These are phyloP conservation scores for Muscicapa comitata DNA, from an alignment of 2,797 vertebrate genomes.

Conservation along the genomic window DNA sequence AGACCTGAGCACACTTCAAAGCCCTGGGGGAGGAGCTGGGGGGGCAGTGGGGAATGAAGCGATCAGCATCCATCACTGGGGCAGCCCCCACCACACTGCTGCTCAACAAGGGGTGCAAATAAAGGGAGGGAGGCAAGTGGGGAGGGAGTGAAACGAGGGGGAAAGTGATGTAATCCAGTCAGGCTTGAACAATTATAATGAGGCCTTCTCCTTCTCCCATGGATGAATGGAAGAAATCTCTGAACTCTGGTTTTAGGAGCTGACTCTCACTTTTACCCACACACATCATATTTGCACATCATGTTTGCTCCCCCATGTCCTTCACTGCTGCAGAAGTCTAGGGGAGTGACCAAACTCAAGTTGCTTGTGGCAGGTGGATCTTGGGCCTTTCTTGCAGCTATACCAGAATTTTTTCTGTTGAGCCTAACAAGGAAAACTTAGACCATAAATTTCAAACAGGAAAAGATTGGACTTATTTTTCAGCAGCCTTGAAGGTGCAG, in stretches of 20 bases:
- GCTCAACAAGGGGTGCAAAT: conserved; percentile 45
- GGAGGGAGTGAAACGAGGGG: conserved; percentile 51
- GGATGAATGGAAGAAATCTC: conserved; percentile 32
- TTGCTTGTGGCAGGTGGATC: neutral
- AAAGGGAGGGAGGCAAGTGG: conserved; percentile 26
- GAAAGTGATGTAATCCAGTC: conserved; percentile 73
- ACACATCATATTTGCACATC: neutral
- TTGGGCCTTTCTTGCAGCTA: neutral
- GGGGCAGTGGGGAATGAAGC: conserved; percentile 58
- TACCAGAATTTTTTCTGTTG: neutral
- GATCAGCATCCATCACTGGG: conserved; percentile 69
- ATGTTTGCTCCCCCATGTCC: neutral
- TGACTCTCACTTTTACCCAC: neutral
- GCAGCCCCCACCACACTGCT: conserved; percentile 24
- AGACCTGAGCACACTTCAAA: conserved; percentile 76
- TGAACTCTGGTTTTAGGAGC: neutral
- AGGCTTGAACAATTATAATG: conserved; percentile 61
- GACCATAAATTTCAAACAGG: neutral
- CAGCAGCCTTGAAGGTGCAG: neutral
- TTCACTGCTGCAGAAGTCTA: neutral
- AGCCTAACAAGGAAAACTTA: neutral
- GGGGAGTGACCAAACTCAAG: neutral
- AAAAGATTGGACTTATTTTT: neutral
- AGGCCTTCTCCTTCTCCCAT: conserved; percentile 48
- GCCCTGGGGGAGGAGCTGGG: neutral